Conservation (phyloP, 2,888 invertebrate genomes). For the Nephrotoma appendiculata region DNA sequence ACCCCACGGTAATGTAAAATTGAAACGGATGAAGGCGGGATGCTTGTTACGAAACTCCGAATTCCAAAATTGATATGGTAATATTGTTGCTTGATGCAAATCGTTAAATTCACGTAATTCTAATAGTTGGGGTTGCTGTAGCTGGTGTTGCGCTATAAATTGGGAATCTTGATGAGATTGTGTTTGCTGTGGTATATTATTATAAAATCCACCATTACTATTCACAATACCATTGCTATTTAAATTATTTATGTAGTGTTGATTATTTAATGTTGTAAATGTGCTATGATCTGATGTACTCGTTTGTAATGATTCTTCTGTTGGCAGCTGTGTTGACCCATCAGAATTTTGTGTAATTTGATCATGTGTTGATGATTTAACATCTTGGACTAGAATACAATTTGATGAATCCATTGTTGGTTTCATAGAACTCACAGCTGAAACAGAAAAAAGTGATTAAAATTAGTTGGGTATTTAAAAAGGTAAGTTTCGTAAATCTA, state of each 20-base stretch:
- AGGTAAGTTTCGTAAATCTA: background rate
- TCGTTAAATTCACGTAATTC: constrained; percentile 76
- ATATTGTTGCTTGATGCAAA: constrained; percentile 68
- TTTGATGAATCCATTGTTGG: constrained; percentile 76
- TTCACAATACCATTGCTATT: constrained; percentile 20
- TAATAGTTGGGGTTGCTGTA: constrained; percentile 60
- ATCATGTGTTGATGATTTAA: constrained; percentile 65
- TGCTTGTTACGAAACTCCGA: constrained; percentile 83
- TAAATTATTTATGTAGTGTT: constrained; percentile 9
- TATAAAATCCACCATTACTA: constrained; percentile 24
- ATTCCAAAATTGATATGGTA: constrained; percentile 88
- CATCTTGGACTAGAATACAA: constrained; percentile 75
- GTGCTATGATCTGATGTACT: constrained; percentile 54
- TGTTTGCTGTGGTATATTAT: constrained; percentile 28
- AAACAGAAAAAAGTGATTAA: constrained; percentile 30
- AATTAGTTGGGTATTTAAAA: background rate
- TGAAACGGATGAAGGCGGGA: constrained; percentile 75
- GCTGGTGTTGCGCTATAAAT: constrained; percentile 45
- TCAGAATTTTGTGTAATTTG: constrained; percentile 64
- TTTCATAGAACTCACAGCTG: constrained; percentile 84
- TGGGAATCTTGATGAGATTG: constrained; percentile 30
- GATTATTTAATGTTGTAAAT: constrained; percentile 31
- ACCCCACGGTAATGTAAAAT: constrained; percentile 83
- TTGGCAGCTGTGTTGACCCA: constrained; percentile 49
- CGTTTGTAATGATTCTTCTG: constrained; percentile 62